Evolutionary conservation across 2,113 vertebrate species (phyloP).

Genomic region (Corythornis cristatus): DNA sequence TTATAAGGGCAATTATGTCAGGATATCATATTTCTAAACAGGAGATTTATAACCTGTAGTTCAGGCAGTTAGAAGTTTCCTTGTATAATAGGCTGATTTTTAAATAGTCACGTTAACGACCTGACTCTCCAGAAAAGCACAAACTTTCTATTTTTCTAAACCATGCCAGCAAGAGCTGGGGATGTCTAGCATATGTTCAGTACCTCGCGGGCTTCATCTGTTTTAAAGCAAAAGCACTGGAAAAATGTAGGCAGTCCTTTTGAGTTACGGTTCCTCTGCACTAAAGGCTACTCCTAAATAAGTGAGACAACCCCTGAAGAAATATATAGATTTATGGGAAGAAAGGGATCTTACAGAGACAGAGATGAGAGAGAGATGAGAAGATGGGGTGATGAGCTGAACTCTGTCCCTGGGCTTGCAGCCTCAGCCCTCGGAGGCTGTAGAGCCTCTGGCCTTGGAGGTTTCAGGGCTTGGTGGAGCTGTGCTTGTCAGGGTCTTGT

Average conservation of each 20-base stretch:
- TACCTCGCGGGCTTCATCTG: background rate
- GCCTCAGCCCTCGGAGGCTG: background rate
- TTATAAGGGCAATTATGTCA: constrained; percentile 69
- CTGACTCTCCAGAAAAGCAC: constrained; percentile 49
- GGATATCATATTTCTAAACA: constrained; percentile 69
- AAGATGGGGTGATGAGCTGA: background rate
- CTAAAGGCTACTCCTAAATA: constrained; percentile 17
- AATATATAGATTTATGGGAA: constrained; percentile 3
- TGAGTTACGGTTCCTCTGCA: constrained; percentile 40
- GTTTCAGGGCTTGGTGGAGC: background rate
- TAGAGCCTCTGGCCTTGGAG: accelerated
- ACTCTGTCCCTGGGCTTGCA: background rate
- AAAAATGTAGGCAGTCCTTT: constrained; percentile 23
- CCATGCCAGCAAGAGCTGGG: background rate
- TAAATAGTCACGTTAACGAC: constrained; percentile 43
- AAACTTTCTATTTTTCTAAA: constrained; percentile 48
- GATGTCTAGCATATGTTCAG: background rate
- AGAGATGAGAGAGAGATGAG: background rate
- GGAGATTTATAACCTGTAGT: constrained; percentile 64
- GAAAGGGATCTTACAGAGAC: background rate
- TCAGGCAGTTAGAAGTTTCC: constrained; percentile 60
- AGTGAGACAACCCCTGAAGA: background rate
- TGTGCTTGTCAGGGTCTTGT: accelerated
- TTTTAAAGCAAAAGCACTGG: constrained; percentile 47
- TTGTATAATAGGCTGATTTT: constrained; percentile 61